Evolutionary conservation across 2,113 vertebrate species (phyloP), one percentile per base, ranked within the genome.

Genomic region (Murina feae): DNA sequence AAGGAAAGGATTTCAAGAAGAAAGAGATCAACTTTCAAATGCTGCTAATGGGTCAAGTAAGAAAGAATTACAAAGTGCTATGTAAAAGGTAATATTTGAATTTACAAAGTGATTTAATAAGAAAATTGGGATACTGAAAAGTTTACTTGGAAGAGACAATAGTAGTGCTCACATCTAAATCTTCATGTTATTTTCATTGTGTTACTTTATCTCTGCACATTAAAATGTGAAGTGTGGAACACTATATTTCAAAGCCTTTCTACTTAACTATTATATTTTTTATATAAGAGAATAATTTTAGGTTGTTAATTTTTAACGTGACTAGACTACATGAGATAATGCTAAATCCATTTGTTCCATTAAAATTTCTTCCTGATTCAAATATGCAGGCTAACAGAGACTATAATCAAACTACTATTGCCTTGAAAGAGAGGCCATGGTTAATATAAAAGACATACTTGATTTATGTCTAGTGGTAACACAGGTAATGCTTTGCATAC

Each of bases 401-500:
- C 75, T 91, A 94, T 89, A 94, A 90, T 96, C 92, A 93, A 96
- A 96, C 88, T 93, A 88, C 68, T 83, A 35, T 58, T 93, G 53
- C 39, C 18, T 88, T 92, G 21, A 90, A 96, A 95, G 85, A 95
- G 69, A 95, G 49, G 68, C 53, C 25, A 90, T 75, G 44, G 91
- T 93, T 96, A 96, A 95, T 60, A 92, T 84, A 93, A 96, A 93
- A 95, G 81, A 86, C 51, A 93, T 11, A 95, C 60, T 75, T 96
- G 92, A 97, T 97, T 96, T 95, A 97, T 95, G 39, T 89, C 86
- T 96, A 94, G 82, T 78, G 76, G 82, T 89, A 96, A 94, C 63
- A 95, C 76, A 96, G 92, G 94, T 97, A 95, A 96, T 93, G 85
- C 88, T 97, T 89, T 96, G 78, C 44, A 79, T 89, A 93, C 69